Base-by-base conservation (phyloP, 2,888 invertebrate species). In the Thereva unica region DNA sequence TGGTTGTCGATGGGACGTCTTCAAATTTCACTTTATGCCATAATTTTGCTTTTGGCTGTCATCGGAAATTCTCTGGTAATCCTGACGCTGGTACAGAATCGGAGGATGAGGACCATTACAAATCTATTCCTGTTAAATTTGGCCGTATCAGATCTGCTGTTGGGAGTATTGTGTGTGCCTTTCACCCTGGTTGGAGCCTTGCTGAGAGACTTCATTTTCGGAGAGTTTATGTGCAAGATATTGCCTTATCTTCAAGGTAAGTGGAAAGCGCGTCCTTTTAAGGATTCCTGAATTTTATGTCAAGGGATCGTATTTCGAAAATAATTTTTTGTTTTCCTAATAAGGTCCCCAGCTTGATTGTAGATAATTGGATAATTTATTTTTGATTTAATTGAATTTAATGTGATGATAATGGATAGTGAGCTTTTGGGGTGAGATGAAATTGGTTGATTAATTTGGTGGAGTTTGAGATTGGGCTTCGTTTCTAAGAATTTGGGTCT, bases 11-110 rank as follows among this genome's bases (percentile, higher is more conserved):
- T 73, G 72, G 71, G 71, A 5, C 69, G 68, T 9, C 68, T 73
- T 67, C 72, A 72, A 68, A 72, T 73, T 38, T 72, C 91, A 0
- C 85, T 92, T 1, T 93, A 93, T 77, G 85, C 88, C 66, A 81
- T 87, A 37, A 93, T 93, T 72, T 91, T 93, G 76, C 76, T 92
- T 49, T 83, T 92, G 55, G 89, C 92, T 1, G 86, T 93, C 69
- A 84, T 89, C 0, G 93, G 93, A 0, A 94, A 94, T 78, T 85
- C 87, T 38, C 82, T 93, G 72, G 93, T 94, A 47, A 88, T 93
- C 69, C 85, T 91, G 38, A 92, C 91, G 0, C 80, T 92, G 34
- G 85, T 88, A 0, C 86, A 87, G 73, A 91, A 92, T 76, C 86
- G 88, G 71, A 82, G 90, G 69, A 91, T 92, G 91, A 82, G 91